These are phyloP conservation scores for Ferrisia virgata DNA, from an alignment of 2,888 invertebrate species.

Conservation along the genomic window DNA sequence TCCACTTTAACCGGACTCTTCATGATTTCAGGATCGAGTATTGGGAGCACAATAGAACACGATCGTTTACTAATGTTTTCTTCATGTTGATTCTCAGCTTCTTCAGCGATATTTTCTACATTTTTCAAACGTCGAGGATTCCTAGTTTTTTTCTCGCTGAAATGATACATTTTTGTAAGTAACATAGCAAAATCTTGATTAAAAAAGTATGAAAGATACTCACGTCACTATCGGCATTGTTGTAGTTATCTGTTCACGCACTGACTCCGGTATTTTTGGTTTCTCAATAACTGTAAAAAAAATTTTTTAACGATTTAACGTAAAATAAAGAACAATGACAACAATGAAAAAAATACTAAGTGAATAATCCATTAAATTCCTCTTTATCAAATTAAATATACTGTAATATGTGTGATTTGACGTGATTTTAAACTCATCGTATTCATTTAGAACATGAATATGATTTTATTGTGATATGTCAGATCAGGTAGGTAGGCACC, in stretches of 20 bases:
- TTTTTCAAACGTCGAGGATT: neutral
- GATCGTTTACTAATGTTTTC: neutral
- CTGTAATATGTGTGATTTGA: too few species aligned
- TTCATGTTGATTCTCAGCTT: neutral
- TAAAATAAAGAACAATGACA: neutral
- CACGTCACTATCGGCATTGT: neutral
- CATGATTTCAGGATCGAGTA: neutral
- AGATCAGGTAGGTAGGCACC: too few species aligned
- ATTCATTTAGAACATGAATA: too few species aligned
- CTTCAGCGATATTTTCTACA: neutral
- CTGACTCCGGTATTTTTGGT: neutral
- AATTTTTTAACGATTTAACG: neutral
- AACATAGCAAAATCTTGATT: too few species aligned
- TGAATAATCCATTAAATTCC: too few species aligned
- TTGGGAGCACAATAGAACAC: neutral
- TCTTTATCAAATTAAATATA: too few species aligned
- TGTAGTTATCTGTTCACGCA: neutral
- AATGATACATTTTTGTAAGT: neutral
- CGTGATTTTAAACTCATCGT: too few species aligned
- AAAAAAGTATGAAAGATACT: neutral
- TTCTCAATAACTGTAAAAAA: neutral
- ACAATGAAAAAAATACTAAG: neutral
- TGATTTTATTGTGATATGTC: too few species aligned
- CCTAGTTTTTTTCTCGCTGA: neutral
- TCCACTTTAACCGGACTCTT: conserved; percentile 8